Conservation (phyloP, 1,140 invertebrate species). For the Pseudomyrmex flavicornis region DNA sequence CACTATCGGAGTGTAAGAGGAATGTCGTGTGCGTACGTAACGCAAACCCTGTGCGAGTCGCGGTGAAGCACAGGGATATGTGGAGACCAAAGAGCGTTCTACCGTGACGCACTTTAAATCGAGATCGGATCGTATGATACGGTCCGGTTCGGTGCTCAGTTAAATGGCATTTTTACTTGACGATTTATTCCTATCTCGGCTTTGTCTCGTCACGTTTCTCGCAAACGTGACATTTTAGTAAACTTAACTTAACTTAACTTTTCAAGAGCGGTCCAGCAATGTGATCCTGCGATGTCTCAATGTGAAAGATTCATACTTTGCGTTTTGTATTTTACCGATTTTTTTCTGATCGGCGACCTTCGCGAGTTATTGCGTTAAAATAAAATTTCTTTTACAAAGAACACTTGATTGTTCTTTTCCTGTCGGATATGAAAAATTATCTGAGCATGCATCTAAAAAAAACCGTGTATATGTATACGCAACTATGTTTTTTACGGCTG, state of each 20-base stretch:
- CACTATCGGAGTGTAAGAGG: slow-evolving; percentile 65
- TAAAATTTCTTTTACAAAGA: not conserved
- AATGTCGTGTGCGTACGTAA: slow-evolving; percentile 47
- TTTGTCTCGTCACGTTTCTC: not conserved
- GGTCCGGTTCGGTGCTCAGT: slow-evolving; percentile 34
- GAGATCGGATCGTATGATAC: slow-evolving; percentile 67
- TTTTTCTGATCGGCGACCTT: no score
- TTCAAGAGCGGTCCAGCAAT: no score
- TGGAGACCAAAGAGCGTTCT: slow-evolving; percentile 58
- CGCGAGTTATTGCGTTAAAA: not conserved
- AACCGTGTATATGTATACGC: not conserved
- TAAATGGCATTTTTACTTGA: slow-evolving; percentile 46
- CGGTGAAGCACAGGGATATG: slow-evolving; percentile 58
- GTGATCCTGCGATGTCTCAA: no score
- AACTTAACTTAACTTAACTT: no score
- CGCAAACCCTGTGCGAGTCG: slow-evolving; percentile 41
- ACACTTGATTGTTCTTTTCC: not conserved
- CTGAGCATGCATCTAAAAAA: not conserved
- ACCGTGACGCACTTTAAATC: slow-evolving; percentile 67
- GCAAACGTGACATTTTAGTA: not conserved
- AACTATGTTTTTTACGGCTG: slow-evolving; percentile 49
- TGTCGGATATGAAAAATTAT: slow-evolving; percentile 3
- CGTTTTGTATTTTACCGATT: no score
- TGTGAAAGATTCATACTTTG: no score
- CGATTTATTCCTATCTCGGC: slow-evolving; percentile 10